A percentile compares a stretch with the other conserved stretches of the same genome.
These are phyloP conservation scores for Dendrolimus kikuchii DNA, from an alignment of 1,140 invertebrate genomes.

Conservation along the genomic window DNA sequence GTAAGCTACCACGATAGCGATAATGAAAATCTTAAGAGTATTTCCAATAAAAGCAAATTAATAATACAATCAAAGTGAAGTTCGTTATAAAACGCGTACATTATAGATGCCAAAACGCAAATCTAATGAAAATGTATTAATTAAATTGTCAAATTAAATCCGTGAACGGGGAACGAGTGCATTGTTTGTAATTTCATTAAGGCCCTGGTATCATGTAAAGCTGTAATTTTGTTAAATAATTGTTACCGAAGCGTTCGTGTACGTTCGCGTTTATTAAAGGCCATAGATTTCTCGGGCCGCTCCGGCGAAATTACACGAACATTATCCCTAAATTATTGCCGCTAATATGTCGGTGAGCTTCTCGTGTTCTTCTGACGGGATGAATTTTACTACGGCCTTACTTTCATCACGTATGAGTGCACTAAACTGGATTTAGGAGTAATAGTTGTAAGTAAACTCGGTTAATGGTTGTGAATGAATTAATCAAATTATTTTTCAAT, in stretches of 20 bases:
- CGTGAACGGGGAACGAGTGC: not conserved
- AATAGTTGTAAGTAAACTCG: too few relatives aligned
- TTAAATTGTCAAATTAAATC: constrained; percentile 2
- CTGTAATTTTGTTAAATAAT: constrained; percentile 61
- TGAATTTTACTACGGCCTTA: too few relatives aligned
- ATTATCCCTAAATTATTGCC: constrained; percentile 65
- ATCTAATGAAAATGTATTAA: constrained; percentile 1
- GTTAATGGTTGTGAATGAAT: too few relatives aligned
- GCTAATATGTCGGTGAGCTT: constrained; percentile 55
- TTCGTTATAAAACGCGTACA: too few relatives aligned
- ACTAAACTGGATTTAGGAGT: too few relatives aligned
- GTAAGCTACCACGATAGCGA: too few relatives aligned
- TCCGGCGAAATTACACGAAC: constrained; percentile 46
- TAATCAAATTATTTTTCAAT: too few relatives aligned
- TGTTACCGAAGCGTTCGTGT: constrained; percentile 40
- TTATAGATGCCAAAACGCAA: too few relatives aligned
- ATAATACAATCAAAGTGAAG: too few relatives aligned
- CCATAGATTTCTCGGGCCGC: constrained; percentile 56
- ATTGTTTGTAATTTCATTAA: constrained; percentile 37
- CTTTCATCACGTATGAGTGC: too few relatives aligned
- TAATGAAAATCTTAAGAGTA: too few relatives aligned
- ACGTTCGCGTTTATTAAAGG: constrained; percentile 58
- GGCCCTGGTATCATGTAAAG: constrained; percentile 29
- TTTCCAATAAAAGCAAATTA: too few relatives aligned
- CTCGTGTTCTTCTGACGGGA: not conserved